Percentiles rank a stretch among this genome's conserved stretches.
These are phyloP conservation scores for Gobionotothen gibberifrons DNA, from an alignment of 2,797 vertebrate species.

Conservation along the genomic window DNA sequence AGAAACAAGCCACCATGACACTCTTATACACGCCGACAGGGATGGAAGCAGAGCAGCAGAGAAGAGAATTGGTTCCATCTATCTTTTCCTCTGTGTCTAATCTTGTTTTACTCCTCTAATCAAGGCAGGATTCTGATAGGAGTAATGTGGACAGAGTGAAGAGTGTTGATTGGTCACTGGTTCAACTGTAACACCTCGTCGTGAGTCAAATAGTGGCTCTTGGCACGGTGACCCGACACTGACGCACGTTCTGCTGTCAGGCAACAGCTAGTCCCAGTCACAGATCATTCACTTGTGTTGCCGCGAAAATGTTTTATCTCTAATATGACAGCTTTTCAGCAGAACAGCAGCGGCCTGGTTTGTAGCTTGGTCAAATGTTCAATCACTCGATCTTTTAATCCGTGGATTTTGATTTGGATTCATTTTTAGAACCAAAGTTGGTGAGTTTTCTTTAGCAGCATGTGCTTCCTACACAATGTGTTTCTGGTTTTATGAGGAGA, in stretches of 20 bases:
- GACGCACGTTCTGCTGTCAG: conserved; percentile 35
- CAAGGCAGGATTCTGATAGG: conserved; percentile 24
- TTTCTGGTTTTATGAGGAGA: neutral
- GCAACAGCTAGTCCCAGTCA: conserved; percentile 28
- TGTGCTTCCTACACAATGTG: neutral
- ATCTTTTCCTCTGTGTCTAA: conserved; percentile 30
- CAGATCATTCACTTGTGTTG: conserved; percentile 1
- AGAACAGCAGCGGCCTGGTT: neutral
- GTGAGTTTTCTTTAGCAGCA: neutral
- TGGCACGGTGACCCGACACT: conserved; percentile 26
- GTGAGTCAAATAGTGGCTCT: conserved; percentile 51
- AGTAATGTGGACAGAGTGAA: conserved; percentile 29
- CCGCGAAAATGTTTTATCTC: conserved; percentile 15
- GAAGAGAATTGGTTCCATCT: conserved; percentile 50
- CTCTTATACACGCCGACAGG: conserved; percentile 25
- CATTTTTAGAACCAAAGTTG: neutral
- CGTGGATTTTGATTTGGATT: neutral
- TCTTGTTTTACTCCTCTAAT: conserved; percentile 26
- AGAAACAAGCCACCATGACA: conserved; percentile 50
- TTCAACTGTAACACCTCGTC: conserved; percentile 47
- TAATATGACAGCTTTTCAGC: conserved; percentile 13
- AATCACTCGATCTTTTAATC: neutral
- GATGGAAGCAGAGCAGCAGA: conserved; percentile 19
- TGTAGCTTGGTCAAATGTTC: neutral
- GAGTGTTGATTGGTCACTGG: conserved; percentile 56